phyloP scores from a whole-genome alignment of 2,888 invertebrate genomes.

The Baccha elongata region DNA sequence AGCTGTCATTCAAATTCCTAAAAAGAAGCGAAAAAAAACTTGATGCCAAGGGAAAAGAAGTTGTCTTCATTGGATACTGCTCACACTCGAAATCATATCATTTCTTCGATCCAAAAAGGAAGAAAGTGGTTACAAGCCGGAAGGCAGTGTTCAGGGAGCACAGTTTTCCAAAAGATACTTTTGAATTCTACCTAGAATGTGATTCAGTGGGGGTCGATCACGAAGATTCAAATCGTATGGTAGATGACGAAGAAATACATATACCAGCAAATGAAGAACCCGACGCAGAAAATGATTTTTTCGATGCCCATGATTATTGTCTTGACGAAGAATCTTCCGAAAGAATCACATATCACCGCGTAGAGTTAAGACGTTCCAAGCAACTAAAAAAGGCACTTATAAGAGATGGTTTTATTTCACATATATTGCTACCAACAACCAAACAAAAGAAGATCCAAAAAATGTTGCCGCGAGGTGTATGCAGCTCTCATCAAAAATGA shows the following conservation, averaged over 20 bases:
- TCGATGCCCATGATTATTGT: neutral
- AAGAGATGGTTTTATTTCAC: too few species aligned
- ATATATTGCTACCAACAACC: neutral
- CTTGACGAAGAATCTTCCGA: too few species aligned
- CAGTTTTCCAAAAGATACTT: neutral
- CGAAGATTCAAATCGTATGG: neutral
- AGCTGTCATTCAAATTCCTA: neutral
- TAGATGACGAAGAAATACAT: neutral
- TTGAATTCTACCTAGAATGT: neutral
- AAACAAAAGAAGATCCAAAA: neutral
- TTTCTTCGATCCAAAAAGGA: too few species aligned
- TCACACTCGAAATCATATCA: neutral
- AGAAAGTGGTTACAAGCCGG: too few species aligned
- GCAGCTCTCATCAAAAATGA: neutral
- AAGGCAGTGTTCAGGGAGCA: neutral
- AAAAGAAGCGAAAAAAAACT: neutral
- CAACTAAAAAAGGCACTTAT: too few species aligned
- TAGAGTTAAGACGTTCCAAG: too few species aligned
- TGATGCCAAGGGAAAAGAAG: neutral
- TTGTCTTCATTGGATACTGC: neutral
- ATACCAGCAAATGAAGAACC: neutral
- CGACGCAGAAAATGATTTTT: too few species aligned
- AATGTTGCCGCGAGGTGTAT: neutral
- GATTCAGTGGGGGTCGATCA: neutral
- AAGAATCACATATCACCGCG: too few species aligned